Evolutionary conservation across 2,888 invertebrate species (phyloP).

Genomic region (Drosophila paramelanica): DNA sequence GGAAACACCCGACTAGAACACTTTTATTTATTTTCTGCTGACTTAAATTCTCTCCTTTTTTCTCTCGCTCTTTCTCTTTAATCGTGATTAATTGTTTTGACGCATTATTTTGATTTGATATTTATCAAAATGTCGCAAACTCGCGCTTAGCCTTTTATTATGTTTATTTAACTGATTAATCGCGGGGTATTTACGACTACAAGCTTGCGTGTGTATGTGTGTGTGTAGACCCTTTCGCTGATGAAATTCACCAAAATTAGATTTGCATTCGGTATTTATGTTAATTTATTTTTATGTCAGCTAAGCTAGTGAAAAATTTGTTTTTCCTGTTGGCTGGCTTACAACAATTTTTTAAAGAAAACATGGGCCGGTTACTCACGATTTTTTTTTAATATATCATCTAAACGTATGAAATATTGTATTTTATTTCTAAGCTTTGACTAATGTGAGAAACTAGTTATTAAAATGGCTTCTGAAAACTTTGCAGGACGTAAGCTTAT

Average conservation of each 20-base stretch:
- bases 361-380: slow-evolving; percentile 31
- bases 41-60: slow-evolving; percentile 10
- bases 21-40: slow-evolving; percentile 30
- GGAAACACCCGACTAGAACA: neutral
- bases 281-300: slow-evolving; percentile 42
- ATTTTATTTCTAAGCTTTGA: neutral
- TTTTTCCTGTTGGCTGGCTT: slow-evolving; percentile 40
- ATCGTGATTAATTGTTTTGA: slow-evolving; percentile 79
- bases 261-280: slow-evolving; percentile 54
- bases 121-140: slow-evolving; percentile 81
- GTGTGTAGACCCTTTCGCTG: slow-evolving; percentile 26
- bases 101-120: slow-evolving; percentile 80
- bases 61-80: slow-evolving; percentile 39
- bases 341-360: slow-evolving; percentile 29
- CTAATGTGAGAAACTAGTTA: slow-evolving; percentile 9
- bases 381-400: neutral
- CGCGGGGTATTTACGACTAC: slow-evolving; percentile 25
- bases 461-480: neutral
- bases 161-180: slow-evolving; percentile 77
- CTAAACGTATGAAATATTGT: slow-evolving; percentile 5
- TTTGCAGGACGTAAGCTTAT: neutral
- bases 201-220: slow-evolving; percentile 9
- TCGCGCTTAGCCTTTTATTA: slow-evolving; percentile 73
- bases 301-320: slow-evolving; percentile 62
- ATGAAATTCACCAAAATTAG: slow-evolving; percentile 42